Percentiles rank a stretch among this genome's conserved stretches.
phyloP scores from a whole-genome alignment of 2,797 vertebrate species.

The Lateolabrax maculatus region DNA sequence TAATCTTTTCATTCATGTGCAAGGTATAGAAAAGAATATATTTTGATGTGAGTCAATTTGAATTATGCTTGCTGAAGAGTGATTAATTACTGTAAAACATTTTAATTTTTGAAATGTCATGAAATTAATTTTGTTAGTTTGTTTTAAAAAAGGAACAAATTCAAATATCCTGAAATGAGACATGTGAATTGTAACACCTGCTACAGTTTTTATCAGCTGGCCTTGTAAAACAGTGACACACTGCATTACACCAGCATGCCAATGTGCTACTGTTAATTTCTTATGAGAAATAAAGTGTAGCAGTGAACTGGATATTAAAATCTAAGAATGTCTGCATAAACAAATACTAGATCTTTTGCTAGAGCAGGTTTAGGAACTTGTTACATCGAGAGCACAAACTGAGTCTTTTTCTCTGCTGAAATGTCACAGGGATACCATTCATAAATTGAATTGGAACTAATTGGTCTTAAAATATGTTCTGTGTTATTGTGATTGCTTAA shows the following conservation, averaged over 20 bases:
- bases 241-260: not conserved
- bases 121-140: not conserved
- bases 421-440: not conserved
- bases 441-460: not conserved
- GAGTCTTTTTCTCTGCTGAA: not conserved
- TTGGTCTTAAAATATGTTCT: not conserved
- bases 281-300: not conserved
- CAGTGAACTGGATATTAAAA: not conserved
- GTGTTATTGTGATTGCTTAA: not conserved
- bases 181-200: constrained; percentile 57
- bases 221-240: constrained; percentile 32
- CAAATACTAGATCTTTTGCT: not conserved
- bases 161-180: not conserved
- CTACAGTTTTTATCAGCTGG: constrained; percentile 48
- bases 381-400: not conserved
- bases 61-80: not conserved
- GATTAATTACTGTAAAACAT: not conserved
- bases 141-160: not conserved
- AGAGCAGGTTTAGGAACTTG: not conserved
- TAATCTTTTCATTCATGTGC: not conserved
- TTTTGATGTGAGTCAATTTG: not conserved
- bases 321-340: not conserved
- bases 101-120: not conserved
- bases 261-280: constrained; percentile 8
- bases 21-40: not conserved